A percentile compares a stretch with the other conserved stretches of the same genome.
Conservation (phyloP, 2,113 vertebrate species). For the Gymnorhina tibicen region DNA sequence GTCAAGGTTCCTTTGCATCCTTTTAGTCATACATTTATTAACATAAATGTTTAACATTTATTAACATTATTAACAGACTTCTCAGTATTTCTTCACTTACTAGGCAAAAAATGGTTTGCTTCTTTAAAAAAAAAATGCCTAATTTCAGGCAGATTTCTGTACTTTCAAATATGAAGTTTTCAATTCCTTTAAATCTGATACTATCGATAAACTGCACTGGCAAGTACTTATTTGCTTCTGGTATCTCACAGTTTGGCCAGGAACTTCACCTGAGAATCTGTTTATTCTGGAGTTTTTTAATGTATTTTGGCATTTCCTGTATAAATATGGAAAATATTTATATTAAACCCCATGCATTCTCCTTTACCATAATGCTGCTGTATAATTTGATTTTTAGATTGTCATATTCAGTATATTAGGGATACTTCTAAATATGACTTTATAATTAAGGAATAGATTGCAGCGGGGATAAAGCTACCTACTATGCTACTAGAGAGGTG, state of each 20-base stretch:
- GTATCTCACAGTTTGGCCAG: background rate
- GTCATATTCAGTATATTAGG: background rate
- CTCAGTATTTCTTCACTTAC: background rate
- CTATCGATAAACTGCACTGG: background rate
- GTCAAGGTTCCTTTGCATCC: background rate
- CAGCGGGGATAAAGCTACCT: background rate
- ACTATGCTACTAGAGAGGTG: background rate
- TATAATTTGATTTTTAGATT: background rate
- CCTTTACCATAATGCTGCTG: background rate
- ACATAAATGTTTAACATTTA: too few relatives aligned
- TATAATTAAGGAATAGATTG: background rate
- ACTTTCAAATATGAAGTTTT: background rate
- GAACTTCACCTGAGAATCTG: background rate
- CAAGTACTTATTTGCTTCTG: background rate
- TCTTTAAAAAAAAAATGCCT: fast-evolving
- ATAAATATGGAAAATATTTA: background rate
- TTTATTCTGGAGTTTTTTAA: background rate
- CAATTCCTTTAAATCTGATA: background rate
- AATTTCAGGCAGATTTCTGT: background rate
- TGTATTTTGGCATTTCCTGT: background rate
- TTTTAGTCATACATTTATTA: background rate
- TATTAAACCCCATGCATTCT: background rate
- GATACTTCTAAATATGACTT: background rate
- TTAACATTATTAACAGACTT: background rate
- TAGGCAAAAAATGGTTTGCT: background rate